phyloP scores from a whole-genome alignment of 2,888 invertebrate genomes.

The Caenorhabditis panamensis region DNA sequence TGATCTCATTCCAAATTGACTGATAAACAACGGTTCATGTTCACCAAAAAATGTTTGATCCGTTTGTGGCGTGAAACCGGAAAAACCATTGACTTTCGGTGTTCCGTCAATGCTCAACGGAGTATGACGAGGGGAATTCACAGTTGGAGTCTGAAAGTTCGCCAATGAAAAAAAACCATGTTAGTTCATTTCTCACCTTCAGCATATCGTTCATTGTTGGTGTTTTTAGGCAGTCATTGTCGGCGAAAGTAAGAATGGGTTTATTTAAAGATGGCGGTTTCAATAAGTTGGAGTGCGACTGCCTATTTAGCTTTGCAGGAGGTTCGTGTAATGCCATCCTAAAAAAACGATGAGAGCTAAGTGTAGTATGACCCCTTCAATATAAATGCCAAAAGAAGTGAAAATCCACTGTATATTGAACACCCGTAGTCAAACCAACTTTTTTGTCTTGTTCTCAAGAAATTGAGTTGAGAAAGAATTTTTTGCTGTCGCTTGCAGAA shows the following conservation, averaged over 20 bases:
- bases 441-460: too few species aligned
- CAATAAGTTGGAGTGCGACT: slow-evolving; percentile 33
- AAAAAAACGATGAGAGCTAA: too few species aligned
- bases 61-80: slow-evolving; percentile 64
- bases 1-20: slow-evolving; percentile 25
- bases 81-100: slow-evolving; percentile 51
- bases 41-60: slow-evolving; percentile 74
- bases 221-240: slow-evolving; percentile 73
- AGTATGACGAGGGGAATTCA: slow-evolving; percentile 57
- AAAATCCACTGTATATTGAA: too few species aligned
- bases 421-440: too few species aligned
- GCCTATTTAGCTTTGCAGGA: slow-evolving; percentile 44
- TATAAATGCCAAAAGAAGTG: too few species aligned
- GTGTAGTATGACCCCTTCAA: too few species aligned
- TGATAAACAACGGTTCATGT: slow-evolving; percentile 64
- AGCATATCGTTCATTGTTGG: slow-evolving; percentile 75
- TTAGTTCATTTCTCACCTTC: slow-evolving; percentile 31
- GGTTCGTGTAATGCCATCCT: slow-evolving; percentile 58
- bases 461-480: too few species aligned
- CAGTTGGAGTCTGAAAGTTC: slow-evolving; percentile 61
- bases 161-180: too few species aligned
- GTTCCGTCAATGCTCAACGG: slow-evolving; percentile 52
- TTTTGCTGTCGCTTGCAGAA: too few species aligned
- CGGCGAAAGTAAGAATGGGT: slow-evolving; percentile 62
- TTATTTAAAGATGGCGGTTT: slow-evolving; percentile 54